Percentiles rank a stretch among this genome's conserved stretches.
Evolutionary conservation across 2,888 invertebrate genomes (phyloP).

Genomic region (Leptodirus hochenwartii): DNA sequence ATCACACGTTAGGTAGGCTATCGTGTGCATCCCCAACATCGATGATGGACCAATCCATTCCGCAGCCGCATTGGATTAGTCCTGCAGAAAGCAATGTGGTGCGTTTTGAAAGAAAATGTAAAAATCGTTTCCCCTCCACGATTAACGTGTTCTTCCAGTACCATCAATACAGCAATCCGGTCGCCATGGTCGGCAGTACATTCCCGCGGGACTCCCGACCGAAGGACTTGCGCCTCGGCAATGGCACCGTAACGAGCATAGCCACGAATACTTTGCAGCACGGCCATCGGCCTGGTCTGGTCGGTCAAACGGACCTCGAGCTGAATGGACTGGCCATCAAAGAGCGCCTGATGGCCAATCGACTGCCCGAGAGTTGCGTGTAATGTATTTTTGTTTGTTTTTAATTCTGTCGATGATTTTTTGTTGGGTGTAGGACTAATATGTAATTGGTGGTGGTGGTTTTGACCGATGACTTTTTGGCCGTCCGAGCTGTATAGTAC

Average conservation of each 20-base stretch:
- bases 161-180: constrained; percentile 32
- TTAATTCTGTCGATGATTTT: no score
- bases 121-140: not conserved
- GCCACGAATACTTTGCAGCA: constrained; percentile 13
- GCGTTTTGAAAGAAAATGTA: constrained; percentile 8
- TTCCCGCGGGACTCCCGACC: constrained; percentile 38
- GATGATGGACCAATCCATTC: constrained; percentile 17
- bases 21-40: constrained; percentile 18
- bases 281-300: constrained; percentile 13
- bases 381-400: no score
- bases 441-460: no score
- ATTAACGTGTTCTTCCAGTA: constrained; percentile 18
- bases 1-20: constrained; percentile 18
- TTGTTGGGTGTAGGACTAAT: no score
- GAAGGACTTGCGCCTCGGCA: constrained; percentile 28
- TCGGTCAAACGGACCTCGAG: constrained; percentile 25
- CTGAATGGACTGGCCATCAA: constrained; percentile 76
- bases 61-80: constrained; percentile 29
- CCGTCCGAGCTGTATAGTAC: no score
- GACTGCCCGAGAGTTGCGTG: constrained; percentile 77
- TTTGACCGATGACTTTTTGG: no score
- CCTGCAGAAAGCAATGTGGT: constrained; percentile 25
- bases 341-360: constrained; percentile 69
- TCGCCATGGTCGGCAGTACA: constrained; percentile 31
- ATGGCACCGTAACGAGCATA: constrained; percentile 32